Base-by-base conservation (phyloP, 2,113 vertebrate species). In the Hemichromis elongatus region DNA sequence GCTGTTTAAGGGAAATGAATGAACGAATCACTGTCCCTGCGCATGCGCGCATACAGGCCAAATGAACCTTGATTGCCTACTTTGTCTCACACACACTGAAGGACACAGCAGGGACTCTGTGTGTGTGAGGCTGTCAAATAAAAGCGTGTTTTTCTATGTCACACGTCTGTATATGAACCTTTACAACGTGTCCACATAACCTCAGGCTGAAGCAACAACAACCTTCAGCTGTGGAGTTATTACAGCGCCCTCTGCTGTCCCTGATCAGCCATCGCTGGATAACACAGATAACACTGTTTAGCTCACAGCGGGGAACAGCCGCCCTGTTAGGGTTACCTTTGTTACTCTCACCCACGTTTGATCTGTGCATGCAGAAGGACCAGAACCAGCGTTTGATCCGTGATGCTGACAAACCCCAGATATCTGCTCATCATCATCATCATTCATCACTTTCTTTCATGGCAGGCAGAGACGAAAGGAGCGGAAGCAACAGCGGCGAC, bases 381-480 rank as follows among this genome's bases (percentile, higher is more conserved):
- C 6, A 4, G 4, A 3, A 47, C 42, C 24, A 26, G 14, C 47
- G 40, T 70, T 45, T 21, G 19, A 33, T 1, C 33, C 30, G 10
- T 10, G 21, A 40, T 26, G 12, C 42, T 5, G 45, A 45, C 63
- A 0, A 70, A 1, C 13, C 40, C 42, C 53, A 26, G 9, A 5
- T 12, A 7, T 14, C 14, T 5, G n/a, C n/a, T 80, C 9, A 33
- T 53, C 19, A 2, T 8, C 70, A 3, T 55, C n/a, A n/a, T n/a
- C n/a, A n/a, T n/a, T n/a, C n/a, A n/a, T n/a, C n/a, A n/a, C 18
- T n/a, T 56, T 4, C 56, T 56, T 84, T 3, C 85, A 12, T 21
- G 90, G 66, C 94, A 99, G 98, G 91, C 97, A 98, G 86, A 97
- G 94, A 81, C 95, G 98, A 5, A 99, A 98, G 94, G 98, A 99